These are phyloP conservation scores for Ectemnius cavifrons DNA, from an alignment of 2,888 invertebrate genomes.

Conservation along the genomic window DNA sequence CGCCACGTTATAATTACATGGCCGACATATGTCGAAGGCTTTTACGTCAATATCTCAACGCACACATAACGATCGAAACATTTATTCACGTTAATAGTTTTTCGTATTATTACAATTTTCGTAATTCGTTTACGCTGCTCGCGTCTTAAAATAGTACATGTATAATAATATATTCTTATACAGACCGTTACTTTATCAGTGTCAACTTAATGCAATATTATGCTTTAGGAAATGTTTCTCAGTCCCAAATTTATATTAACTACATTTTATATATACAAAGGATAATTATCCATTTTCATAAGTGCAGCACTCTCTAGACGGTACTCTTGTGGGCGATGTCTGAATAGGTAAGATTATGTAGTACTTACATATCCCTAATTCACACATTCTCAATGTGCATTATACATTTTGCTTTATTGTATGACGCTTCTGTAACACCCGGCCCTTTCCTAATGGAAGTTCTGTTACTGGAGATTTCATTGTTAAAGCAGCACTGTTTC, in stretches of 20 bases:
- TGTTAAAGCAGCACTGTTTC: no score
- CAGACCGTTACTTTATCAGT: conserved; percentile 38
- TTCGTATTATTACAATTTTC: conserved; percentile 65
- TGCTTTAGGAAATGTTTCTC: conserved; percentile 55
- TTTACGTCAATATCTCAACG: no score
- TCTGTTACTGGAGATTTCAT: conserved; percentile 5
- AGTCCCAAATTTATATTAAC: conserved; percentile 58
- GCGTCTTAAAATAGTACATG: conserved; percentile 64
- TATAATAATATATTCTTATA: conserved; percentile 53
- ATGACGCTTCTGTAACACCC: conserved; percentile 9
- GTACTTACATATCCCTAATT: conserved; percentile 22
- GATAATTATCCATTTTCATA: conserved; percentile 37
- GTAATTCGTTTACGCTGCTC: conserved; percentile 57
- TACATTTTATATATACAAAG: conserved; percentile 54
- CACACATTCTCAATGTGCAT: conserved; percentile 26
- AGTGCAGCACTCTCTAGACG: conserved; percentile 30
- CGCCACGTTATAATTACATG: no score
- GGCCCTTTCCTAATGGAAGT: conserved; percentile 15
- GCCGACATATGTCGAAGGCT: no score
- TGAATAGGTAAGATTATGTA: conserved; percentile 43
- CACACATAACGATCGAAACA: conserved; percentile 66
- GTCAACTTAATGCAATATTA: conserved; percentile 40
- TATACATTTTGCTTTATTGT: conserved; percentile 22
- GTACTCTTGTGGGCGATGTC: conserved; percentile 39
- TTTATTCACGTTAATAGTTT: conserved; percentile 66